Evolutionary conservation across 1,140 invertebrate species (phyloP), one percentile per base, ranked within the genome.

Genomic region (Episyrphus balteatus): DNA sequence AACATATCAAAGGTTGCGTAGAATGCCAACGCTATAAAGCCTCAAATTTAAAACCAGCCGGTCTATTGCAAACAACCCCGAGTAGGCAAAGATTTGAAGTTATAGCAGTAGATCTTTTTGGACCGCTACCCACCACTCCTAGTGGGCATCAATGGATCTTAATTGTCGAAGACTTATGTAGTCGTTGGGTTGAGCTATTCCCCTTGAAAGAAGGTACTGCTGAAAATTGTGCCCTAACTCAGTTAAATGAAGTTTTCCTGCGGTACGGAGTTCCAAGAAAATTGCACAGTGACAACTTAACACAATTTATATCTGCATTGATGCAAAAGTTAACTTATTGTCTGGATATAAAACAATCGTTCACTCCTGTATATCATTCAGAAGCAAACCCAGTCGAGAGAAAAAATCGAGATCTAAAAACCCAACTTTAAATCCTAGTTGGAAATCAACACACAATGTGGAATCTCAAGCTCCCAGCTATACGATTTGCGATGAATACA

Each of bases 401-500:
- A 3, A 51, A 55, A 2, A 66, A 70, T 39, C 38, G 64, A 31
- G 61, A 66, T 21, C 18, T 68, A 9, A 70, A 70, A 49, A 58
- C 57, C 0, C 63, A 67, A 50, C 48, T 71, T 18, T 44, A 54
- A 0, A 57, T 68, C 13, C 64, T 46, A 21, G 53, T 69, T 2
- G 45, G 48, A 2, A 39, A 58, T 11, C 53, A 69, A 17, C 70
- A 73, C 34, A 48, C 37, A 5, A 44, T 47, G 0, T 74, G 62
- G 69, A 57, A 66, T 40, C 44, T 54, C 2, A 49, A 61, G 19
- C 47, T 73, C 2, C 52, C 57, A 1, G 56, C 61, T 17, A 53
- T 72, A 5, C 51, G 58, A 0, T 72, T 69, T 42, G 69, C 69
- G 0, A 59, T 68, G 47, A 72, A 73, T 42, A 68, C 69, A 1